These are phyloP conservation scores for Elachura formosa DNA, from an alignment of 2,113 vertebrate genomes.

Conservation along the genomic window DNA sequence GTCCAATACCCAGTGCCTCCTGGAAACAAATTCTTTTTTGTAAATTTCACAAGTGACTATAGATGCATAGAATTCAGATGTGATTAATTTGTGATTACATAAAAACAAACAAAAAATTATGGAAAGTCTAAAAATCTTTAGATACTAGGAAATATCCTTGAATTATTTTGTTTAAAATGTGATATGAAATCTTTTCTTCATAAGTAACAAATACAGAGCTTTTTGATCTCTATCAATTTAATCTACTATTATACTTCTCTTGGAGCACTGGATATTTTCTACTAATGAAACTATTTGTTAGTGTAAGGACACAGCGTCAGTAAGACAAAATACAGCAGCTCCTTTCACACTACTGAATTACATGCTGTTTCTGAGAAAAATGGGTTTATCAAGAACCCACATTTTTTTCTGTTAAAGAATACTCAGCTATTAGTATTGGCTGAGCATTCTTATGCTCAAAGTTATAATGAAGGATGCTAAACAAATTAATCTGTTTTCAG, in stretches of 20 bases:
- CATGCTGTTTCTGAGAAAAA: background rate
- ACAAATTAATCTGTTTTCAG: background rate
- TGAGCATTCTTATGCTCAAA: background rate
- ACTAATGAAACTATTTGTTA: background rate
- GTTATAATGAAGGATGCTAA: background rate
- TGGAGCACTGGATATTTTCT: background rate
- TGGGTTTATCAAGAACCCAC: background rate
- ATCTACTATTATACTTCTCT: background rate
- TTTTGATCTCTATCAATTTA: background rate
- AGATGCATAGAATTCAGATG: background rate
- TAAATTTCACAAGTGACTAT: background rate
- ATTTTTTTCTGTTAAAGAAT: background rate
- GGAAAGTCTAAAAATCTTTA: background rate
- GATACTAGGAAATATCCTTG: background rate
- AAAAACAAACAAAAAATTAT: background rate
- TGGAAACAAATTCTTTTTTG: background rate
- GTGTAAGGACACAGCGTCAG: background rate
- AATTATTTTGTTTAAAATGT: background rate
- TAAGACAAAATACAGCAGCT: background rate
- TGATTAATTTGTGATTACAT: background rate
- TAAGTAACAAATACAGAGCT: background rate
- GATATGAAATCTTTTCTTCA: rapidly evolving
- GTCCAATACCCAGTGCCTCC: background rate
- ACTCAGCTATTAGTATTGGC: background rate
- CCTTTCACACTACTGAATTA: background rate